Evolutionary conservation across 2,113 vertebrate species (phyloP).

Genomic region (Oxyura jamaicensis): DNA sequence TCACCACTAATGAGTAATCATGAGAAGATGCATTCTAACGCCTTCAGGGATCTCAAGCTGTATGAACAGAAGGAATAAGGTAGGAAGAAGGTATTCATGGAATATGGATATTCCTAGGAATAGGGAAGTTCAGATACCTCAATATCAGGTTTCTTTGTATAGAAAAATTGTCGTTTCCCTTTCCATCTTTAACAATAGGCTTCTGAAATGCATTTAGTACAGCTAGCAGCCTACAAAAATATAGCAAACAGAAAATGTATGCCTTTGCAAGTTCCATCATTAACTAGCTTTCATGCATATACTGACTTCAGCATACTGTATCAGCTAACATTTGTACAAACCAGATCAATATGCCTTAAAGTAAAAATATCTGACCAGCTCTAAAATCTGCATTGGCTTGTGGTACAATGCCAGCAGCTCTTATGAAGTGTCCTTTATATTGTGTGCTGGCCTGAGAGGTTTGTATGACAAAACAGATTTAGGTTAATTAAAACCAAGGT

Average conservation of each 20-base stretch:
- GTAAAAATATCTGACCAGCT: conserved; percentile 13
- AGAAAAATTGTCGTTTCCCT: neutral
- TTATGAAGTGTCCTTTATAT: neutral
- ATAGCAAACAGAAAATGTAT: neutral
- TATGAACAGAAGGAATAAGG: neutral
- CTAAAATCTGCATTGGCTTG: neutral
- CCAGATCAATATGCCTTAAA: conserved; percentile 4
- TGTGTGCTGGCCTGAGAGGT: neutral
- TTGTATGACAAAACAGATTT: neutral
- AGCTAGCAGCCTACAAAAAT: neutral
- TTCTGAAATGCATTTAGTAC: neutral
- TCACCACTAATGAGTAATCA: neutral
- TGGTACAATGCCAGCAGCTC: neutral
- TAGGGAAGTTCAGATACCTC: neutral
- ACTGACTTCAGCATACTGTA: neutral
- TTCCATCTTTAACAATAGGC: neutral
- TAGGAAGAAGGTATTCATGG: neutral
- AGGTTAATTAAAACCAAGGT: conserved; percentile 30
- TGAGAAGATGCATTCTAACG: neutral
- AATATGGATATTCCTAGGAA: neutral
- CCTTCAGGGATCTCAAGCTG: neutral
- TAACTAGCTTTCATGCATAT: neutral
- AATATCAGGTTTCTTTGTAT: neutral
- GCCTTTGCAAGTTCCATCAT: neutral
- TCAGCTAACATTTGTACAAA: neutral